Percentiles rank a stretch among this genome's conserved stretches.
These are phyloP conservation scores for Sthenelais limicola DNA, from an alignment of 2,888 invertebrate genomes.

Conservation along the genomic window DNA sequence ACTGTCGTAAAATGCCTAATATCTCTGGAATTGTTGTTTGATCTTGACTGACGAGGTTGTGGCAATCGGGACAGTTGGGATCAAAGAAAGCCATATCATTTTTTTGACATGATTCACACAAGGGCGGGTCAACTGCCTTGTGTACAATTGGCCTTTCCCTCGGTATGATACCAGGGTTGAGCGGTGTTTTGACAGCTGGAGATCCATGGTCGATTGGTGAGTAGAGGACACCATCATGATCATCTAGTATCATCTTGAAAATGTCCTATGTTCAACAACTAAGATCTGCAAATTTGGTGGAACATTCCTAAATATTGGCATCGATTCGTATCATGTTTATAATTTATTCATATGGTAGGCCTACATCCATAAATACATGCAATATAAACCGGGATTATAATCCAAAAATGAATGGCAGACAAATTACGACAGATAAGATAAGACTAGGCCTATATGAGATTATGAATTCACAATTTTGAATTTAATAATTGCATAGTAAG, in stretches of 20 bases:
- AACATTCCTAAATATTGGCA: no score
- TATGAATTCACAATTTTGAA: no score
- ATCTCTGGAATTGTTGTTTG: constrained; percentile 73
- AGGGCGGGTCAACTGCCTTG: constrained; percentile 73
- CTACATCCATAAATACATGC: no score
- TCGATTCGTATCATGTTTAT: no score
- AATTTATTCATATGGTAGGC: no score
- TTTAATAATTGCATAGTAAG: no score
- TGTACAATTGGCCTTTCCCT: constrained; percentile 68
- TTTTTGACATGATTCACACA: constrained; percentile 72
- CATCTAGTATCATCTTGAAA: constrained; percentile 8
- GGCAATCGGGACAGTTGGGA: constrained; percentile 72
- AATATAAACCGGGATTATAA: no score
- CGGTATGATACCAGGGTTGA: background rate
- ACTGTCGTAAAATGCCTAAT: constrained; percentile 74
- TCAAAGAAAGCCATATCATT: constrained; percentile 73
- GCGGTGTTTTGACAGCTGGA: background rate
- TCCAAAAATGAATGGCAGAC: no score
- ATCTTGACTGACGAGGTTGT: constrained; percentile 66
- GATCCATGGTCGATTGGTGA: constrained; percentile 3
- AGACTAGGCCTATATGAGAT: no score
- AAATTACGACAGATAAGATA: no score
- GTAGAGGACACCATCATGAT: constrained; percentile 1
- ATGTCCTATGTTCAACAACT: background rate
- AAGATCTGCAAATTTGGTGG: background rate